Conservation (phyloP, 2,888 invertebrate species). For the Selenia dentaria region DNA sequence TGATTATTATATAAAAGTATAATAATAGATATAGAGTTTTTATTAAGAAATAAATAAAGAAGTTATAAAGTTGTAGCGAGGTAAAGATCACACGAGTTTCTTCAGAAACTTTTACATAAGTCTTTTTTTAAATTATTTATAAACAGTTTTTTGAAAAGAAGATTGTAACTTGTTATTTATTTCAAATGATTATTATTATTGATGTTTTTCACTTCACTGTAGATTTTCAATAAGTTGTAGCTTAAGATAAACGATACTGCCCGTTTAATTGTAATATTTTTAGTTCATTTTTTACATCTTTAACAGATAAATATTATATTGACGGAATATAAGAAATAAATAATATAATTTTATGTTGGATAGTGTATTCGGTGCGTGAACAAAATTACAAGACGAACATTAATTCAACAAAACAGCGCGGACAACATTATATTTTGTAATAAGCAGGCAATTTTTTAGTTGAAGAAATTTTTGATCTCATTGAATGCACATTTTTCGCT, state of each 20-base stretch:
- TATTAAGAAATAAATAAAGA: constrained; percentile 82
- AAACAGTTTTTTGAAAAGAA: constrained; percentile 77
- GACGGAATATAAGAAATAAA: constrained; percentile 25
- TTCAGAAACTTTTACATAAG: constrained; percentile 66
- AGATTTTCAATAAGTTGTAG: constrained; percentile 76
- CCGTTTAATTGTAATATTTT: constrained; percentile 67
- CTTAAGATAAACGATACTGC: constrained; percentile 79
- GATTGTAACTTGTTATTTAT: constrained; percentile 83
- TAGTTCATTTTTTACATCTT: constrained; percentile 49
- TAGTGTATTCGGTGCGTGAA: constrained; percentile 54
- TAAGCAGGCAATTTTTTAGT: constrained; percentile 75
- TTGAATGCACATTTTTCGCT: constrained; percentile 58
- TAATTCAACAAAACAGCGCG: constrained; percentile 41
- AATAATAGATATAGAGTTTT: constrained; percentile 83
- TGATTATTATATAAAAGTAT: constrained; percentile 80
- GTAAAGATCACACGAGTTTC: constrained; percentile 73
- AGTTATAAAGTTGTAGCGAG: constrained; percentile 72
- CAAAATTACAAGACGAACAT: constrained; percentile 60
- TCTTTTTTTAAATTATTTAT: constrained; percentile 75
- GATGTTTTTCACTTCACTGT: constrained; percentile 76
- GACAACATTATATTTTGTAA: constrained; percentile 56
- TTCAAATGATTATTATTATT: constrained; percentile 83
- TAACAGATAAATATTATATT: constrained; percentile 37
- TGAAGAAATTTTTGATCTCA: constrained; percentile 70
- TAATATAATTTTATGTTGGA: constrained; percentile 56